Evolutionary conservation across 2,113 vertebrate genomes (phyloP), one percentile per base, ranked within the genome.

Genomic region (Phylloscopus trochiloides): DNA sequence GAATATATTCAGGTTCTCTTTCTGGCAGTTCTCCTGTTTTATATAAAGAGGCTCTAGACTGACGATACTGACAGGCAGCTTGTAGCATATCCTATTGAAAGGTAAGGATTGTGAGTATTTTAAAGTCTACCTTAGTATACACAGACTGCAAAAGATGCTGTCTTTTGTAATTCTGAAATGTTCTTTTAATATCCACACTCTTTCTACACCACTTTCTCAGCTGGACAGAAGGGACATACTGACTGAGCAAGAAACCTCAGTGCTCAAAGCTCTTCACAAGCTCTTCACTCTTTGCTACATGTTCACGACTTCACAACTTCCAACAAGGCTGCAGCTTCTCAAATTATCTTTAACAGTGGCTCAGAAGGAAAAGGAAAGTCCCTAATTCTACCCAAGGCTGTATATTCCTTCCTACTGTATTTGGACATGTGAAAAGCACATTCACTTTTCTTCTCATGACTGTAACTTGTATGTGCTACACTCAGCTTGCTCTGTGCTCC

Each of bases 71-170:
- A 92, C 93, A 97, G 7, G 99, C 99, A 85, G 98, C 98, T 89
- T 99, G 99, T 6, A 99, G 98, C 98, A 99, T 98, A 94, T 99
- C 99, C 99, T 99, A 34, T 45, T 61, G 36, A 95, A 88, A 77
- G 36, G 32, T 14, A 95, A 91, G 26, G 24, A 80, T 6, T 6
- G 5, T 7, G 47, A 84, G 12, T 6, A 80, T 8, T 79, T 86
- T 43, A 7, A 88, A 75, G 48, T 32, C 71, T 38, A 66, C 19
- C 8, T 31, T n/a, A 7, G n/a, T 12, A 86, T 1, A 76, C 22
- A 70, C 6, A 80, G 14, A 55, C 14, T 1, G 12, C 29, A 83
- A 67, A 58, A 52, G 25, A 43, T 9, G 3, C 0, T 54, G n/a
- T 26, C 21, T 67, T 89, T 20, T n/a, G 4, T 34, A 94, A 80